Base-by-base conservation (phyloP, 2,797 vertebrate species). In the Sphenodon punctatus region DNA sequence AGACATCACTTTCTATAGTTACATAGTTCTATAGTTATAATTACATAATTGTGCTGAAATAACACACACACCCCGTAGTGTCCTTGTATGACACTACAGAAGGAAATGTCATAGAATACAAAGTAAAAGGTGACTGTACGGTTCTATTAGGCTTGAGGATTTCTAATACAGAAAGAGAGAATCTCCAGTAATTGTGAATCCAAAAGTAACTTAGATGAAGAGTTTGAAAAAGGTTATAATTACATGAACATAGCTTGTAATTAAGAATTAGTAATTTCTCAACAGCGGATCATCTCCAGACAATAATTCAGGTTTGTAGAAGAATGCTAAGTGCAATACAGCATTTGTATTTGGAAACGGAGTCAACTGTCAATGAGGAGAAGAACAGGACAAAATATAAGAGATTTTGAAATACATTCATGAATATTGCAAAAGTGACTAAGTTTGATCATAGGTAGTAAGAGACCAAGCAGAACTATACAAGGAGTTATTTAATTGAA, bases 181-280 rank as follows among this genome's bases (percentile, higher is more conserved):
- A 38, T 73, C 75, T 78, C 27, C 59, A 67, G 32, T 73, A 16
- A n/a, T 84, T 23, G 1, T 71, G 9, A 75, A 32, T 27, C 4
- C 20, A 60, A 34, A 59, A 78, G 43, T 73, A 36, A 42, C 23
- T 34, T 15, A 46, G 68, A 45, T 36, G 70, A 80, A 46, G 42
- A 49, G 15, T 53, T 77, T 67, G 20, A 58, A 77, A 69, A 8
- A 16, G 38, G 48, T 8, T 64, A 23, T 34, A 41, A 20, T 48
- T 74, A 82, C 76, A 84, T 87, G 25, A 85, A 73, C 5, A 72
- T 60, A n/a, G 5, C 55, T 90, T 84, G 84, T 87, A 56, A 80
- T 43, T 16, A 4, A 4, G 13, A 75, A 82, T 59, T 86, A 88
- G 66, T 83, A 60, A 66, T 84, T 80, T 68, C 55, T 19, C 17